phyloP scores from a whole-genome alignment of 1,140 invertebrate species.

The Drosophila fuyamai region DNA sequence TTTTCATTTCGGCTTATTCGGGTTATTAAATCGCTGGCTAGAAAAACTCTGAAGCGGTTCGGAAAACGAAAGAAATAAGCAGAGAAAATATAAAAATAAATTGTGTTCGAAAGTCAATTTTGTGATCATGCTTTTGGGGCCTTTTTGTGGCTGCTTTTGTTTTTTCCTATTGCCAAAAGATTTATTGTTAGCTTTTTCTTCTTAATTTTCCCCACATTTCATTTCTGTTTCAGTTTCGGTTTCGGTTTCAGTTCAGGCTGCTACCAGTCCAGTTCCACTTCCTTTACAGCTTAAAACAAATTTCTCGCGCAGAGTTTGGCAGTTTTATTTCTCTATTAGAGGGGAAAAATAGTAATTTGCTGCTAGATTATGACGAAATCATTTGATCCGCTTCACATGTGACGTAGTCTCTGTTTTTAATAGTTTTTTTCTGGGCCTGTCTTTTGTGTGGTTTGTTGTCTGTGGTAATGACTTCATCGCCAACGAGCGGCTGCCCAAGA shows the following conservation, averaged over 20 bases:
- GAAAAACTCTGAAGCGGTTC: constrained; percentile 37
- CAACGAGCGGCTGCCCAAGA: constrained; percentile 29
- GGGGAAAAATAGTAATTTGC: constrained; percentile 21
- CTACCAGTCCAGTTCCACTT: constrained; percentile 27
- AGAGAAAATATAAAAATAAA: constrained; percentile 70
- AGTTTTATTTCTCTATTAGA: constrained; percentile 33
- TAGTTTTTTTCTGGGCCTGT: constrained; percentile 16
- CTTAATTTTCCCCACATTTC: constrained; percentile 44
- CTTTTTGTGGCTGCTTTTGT: constrained; percentile 25
- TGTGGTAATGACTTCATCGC: constrained; percentile 74
- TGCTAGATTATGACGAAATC: constrained; percentile 50
- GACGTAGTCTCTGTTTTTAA: constrained; percentile 19
- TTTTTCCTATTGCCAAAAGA: constrained; percentile 38
- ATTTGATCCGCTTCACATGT: constrained; percentile 47
- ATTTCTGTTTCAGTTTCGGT: constrained; percentile 20
- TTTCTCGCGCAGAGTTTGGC: constrained; percentile 33
- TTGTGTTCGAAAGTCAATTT: constrained; percentile 68
- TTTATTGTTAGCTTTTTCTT: constrained; percentile 55
- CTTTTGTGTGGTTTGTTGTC: constrained; percentile 44
- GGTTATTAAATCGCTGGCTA: constrained; percentile 34
- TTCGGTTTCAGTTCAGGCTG: constrained; percentile 8
- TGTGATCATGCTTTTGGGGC: constrained; percentile 34
- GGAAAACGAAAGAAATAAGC: constrained; percentile 20
- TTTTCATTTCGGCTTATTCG: constrained; percentile 24
- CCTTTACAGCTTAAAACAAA: constrained; percentile 15